phyloP scores from a whole-genome alignment of 2,888 invertebrate species.

The Bimastos eiseni region DNA sequence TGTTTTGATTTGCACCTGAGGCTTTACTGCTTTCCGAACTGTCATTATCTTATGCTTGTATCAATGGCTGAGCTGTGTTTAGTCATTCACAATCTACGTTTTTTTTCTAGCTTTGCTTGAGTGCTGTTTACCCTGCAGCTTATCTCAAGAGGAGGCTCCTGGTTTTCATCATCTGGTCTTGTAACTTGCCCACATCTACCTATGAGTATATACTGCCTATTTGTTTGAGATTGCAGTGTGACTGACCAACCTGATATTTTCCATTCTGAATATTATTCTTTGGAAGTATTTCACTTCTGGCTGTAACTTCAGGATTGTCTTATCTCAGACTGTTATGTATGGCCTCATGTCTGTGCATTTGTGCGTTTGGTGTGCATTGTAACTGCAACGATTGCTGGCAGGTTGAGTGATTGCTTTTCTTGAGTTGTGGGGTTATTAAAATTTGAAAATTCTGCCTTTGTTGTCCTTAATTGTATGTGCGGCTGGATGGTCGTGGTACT shows the following conservation, averaged over 20 bases:
- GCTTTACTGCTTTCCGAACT: neutral
- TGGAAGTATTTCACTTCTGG: neutral
- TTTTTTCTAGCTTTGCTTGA: neutral
- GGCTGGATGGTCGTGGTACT: neutral
- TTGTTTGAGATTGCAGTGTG: neutral
- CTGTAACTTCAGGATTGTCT: neutral
- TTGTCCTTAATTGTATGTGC: neutral
- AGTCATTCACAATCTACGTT: neutral
- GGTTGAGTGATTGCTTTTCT: neutral
- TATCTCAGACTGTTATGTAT: slow-evolving; percentile 13
- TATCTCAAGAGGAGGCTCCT: neutral
- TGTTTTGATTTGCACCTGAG: neutral
- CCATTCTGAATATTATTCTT: neutral
- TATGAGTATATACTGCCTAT: neutral
- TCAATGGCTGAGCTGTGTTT: neutral
- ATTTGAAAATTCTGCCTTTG: neutral
- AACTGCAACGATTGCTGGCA: neutral
- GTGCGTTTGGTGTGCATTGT: neutral
- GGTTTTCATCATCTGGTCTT: neutral
- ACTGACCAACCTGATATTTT: neutral
- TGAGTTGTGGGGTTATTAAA: neutral
- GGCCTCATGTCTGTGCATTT: neutral
- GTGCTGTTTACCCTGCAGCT: neutral
- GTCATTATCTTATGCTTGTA: neutral
- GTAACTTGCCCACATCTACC: neutral